Evolutionary conservation across 1,140 invertebrate species (phyloP), one percentile per base, ranked within the genome.

Genomic region (Aphis gossypii): DNA sequence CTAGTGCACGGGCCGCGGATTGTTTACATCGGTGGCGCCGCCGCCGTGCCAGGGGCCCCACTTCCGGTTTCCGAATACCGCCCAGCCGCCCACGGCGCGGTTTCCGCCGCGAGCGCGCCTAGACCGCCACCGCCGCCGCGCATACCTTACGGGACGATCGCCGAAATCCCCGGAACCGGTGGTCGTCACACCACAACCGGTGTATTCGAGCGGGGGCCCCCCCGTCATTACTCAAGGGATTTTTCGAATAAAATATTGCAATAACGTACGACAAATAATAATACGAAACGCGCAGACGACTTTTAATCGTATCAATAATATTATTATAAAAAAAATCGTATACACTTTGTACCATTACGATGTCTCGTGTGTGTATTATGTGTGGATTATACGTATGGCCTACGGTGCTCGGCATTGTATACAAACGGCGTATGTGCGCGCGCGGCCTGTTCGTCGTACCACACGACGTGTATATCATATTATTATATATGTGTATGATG

Each of bases 31-130:
- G 76, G 93, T 56, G 94, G 93, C 8, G 91, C 83, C 94, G 56
- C 93, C 68, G 94, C 93, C 3, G 88, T 88, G 68, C 83, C 88
- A 86, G 38, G 89, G 94, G 60, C 82, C 93, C 94, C 84, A 90
- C 60, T 92, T 92, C 82, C 60, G 93, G 87, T 93, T 88, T 25
- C 84, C 54, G n/a, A 60, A 87, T 83, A 21, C 35, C 51, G 54
- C 54, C 11, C 41, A 56, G 93, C 90, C 87, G 91, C 94, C 89
- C 92, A 94, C 94, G 88, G 2, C 92, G 94, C 94, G 94, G 93
- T 94, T 94, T 94, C 94, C 94, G 35, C 21, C 54, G 94, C 94
- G 94, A 94, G 91, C 94, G 94, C 90, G 94, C 94, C 8, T 30
- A 51, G 60, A n/a, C 14, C n/a, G 5, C 60, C n/a, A 18, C 60